phyloP scores from a whole-genome alignment of 1,140 invertebrate species.

The Drosophila nasuta region DNA sequence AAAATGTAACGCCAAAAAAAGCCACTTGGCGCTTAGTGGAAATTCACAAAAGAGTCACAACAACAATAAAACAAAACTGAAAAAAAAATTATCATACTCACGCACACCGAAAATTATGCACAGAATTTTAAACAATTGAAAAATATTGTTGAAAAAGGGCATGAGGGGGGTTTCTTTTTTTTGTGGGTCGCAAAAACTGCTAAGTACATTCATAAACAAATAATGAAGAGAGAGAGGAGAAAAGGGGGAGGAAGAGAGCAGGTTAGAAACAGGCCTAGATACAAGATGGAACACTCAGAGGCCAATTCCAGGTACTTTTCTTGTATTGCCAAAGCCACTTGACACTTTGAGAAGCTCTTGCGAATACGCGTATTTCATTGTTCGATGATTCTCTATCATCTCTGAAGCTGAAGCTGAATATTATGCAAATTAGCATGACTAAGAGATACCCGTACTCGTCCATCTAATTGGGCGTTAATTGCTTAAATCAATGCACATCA shows the following conservation, averaged over 20 bases:
- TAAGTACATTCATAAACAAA: conserved; percentile 80
- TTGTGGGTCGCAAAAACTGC: conserved; percentile 47
- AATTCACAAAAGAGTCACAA: conserved; percentile 37
- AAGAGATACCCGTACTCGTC: conserved; percentile 1
- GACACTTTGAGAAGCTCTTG: conserved; percentile 62
- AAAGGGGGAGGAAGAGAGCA: conserved; percentile 11
- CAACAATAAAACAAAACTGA: conserved; percentile 40
- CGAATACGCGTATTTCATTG: conserved; percentile 6
- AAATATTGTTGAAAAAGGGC: conserved; percentile 25
- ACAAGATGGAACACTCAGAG: not conserved
- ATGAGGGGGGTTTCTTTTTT: not conserved
- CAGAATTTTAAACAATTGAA: conserved; percentile 72
- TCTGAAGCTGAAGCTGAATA: not conserved
- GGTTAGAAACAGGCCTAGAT: conserved; percentile 5
- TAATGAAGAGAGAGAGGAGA: conserved; percentile 55
- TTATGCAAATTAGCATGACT: conserved; percentile 39
- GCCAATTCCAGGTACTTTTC: not conserved
- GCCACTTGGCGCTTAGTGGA: conserved; percentile 50
- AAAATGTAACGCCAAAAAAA: conserved; percentile 74
- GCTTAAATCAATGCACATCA: conserved; percentile 65
- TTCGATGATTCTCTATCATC: not conserved
- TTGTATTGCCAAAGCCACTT: conserved; percentile 47
- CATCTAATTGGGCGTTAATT: conserved; percentile 74
- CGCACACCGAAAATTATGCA: conserved; percentile 54
- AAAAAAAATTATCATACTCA: conserved; percentile 55